Evolutionary conservation across 2,888 invertebrate species (phyloP).

Genomic region (Cecidostiba fungosa): DNA sequence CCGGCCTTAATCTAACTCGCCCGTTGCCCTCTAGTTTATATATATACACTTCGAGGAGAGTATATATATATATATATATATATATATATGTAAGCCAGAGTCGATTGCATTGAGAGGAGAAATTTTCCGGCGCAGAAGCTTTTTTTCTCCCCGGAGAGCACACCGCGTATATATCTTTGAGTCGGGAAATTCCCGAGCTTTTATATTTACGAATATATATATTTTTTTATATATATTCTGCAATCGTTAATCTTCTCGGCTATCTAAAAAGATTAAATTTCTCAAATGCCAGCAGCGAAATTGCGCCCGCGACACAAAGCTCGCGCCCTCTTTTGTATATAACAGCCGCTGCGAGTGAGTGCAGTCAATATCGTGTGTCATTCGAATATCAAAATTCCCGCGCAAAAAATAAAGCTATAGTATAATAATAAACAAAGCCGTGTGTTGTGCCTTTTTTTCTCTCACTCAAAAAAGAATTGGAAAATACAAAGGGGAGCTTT

Average conservation of each 20-base stretch:
- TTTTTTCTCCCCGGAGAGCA: background rate
- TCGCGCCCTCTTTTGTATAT: background rate
- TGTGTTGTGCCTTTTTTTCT: background rate
- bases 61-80: background rate
- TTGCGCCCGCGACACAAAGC: background rate
- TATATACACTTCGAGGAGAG: constrained; percentile 42
- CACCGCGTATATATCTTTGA: background rate
- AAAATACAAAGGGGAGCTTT: constrained; percentile 3
- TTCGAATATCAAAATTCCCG: background rate
- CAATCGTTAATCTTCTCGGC: background rate
- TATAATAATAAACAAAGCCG: background rate
- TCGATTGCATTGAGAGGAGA: background rate
- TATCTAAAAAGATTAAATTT: background rate
- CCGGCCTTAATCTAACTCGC: constrained; percentile 49
- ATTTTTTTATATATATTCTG: background rate
- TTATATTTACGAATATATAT: background rate
- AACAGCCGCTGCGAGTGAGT: background rate
- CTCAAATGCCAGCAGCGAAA: background rate
- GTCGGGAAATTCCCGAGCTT: background rate
- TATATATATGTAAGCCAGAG: background rate
- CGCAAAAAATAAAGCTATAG: background rate
- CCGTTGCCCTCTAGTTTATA: background rate
- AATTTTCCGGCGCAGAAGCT: background rate
- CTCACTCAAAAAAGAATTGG: background rate
- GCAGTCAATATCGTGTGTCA: background rate